Evolutionary conservation across 2,113 vertebrate species (phyloP).

Genomic region (Strix uralensis): DNA sequence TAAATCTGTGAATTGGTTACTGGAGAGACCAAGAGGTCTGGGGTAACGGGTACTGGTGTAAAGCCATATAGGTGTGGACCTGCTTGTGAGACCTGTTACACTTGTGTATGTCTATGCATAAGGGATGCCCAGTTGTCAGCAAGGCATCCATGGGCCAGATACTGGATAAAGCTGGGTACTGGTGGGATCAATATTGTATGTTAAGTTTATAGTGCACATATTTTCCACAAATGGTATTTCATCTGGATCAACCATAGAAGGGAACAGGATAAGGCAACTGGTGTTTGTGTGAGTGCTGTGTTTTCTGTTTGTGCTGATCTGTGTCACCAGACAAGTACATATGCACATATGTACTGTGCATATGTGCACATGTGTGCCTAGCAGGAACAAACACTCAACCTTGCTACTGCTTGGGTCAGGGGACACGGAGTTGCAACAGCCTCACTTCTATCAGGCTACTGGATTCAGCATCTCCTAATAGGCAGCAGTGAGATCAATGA

Average conservation of each 20-base stretch:
- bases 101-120: background rate
- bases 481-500: background rate
- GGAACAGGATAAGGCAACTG: background rate
- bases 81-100: background rate
- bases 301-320: background rate
- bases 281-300: background rate
- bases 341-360: fast-evolving
- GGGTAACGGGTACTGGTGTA: background rate
- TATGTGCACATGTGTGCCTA: background rate
- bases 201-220: background rate
- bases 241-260: background rate
- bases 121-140: background rate
- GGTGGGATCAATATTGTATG: background rate
- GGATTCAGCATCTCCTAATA: background rate
- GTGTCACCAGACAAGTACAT: background rate
- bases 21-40: background rate
- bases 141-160: background rate
- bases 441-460: background rate
- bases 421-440: background rate
- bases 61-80: background rate
- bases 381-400: background rate
- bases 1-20: background rate
- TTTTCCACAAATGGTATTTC: background rate
- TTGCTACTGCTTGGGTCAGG: background rate
- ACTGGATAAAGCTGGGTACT: background rate